Evolutionary conservation across 2,113 vertebrate species (phyloP).

Genomic region (Baryphthengus martii): DNA sequence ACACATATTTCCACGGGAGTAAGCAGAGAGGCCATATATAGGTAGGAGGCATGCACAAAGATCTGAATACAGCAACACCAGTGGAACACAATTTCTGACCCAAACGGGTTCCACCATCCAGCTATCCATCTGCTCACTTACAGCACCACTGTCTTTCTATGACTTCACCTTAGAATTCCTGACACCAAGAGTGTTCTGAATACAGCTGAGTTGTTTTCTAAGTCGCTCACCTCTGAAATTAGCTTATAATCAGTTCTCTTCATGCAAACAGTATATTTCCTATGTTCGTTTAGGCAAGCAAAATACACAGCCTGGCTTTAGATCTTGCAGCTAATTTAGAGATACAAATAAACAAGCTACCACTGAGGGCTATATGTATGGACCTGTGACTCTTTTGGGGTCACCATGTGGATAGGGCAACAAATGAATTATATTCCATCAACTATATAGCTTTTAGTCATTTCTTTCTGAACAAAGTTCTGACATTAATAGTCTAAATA

Average conservation of each 20-base stretch:
- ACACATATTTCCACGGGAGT: neutral
- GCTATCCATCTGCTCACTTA: neutral
- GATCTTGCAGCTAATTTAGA: neutral
- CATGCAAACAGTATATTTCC: neutral
- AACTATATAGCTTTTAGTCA: neutral
- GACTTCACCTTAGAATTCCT: neutral
- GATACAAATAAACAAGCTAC: neutral
- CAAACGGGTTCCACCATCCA: neutral
- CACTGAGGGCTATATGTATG: neutral
- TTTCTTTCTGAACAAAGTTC: neutral
- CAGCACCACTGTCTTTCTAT: neutral
- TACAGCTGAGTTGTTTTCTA: neutral
- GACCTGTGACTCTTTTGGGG: neutral
- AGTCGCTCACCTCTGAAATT: neutral
- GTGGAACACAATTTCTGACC: neutral
- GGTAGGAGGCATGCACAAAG: neutral
- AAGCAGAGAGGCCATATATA: neutral
- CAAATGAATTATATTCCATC: neutral
- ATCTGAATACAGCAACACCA: neutral
- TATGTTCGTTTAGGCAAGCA: neutral
- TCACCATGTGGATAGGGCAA: neutral
- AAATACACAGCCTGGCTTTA: neutral
- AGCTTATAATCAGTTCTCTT: neutral
- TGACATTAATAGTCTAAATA: neutral
- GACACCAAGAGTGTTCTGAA: neutral